Percentiles rank a stretch among this genome's conserved stretches.
phyloP scores from a whole-genome alignment of 2,888 invertebrate species.

The Bombylius major region DNA sequence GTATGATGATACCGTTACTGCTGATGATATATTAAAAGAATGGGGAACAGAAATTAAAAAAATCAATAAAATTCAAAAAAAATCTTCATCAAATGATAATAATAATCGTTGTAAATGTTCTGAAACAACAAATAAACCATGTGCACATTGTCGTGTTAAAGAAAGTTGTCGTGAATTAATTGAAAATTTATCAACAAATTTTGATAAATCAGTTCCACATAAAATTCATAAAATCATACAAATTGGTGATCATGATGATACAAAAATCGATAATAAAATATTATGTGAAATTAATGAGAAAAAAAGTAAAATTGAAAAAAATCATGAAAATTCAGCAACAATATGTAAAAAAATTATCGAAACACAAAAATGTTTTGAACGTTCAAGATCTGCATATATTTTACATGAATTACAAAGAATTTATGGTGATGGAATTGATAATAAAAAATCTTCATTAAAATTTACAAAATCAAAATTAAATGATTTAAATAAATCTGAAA shows the following conservation, averaged over 20 bases:
- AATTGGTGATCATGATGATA: too few relatives aligned
- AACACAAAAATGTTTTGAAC: background rate
- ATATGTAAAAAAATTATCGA: background rate
- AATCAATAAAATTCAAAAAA: background rate
- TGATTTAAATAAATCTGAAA: too few relatives aligned
- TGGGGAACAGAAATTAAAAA: slow-evolving; percentile 8
- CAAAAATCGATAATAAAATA: too few relatives aligned
- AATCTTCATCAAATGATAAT: background rate
- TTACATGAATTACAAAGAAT: background rate
- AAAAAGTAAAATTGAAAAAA: background rate
- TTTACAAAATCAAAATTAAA: too few relatives aligned
- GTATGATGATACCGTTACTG: slow-evolving; percentile 25
- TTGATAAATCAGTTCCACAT: background rate
- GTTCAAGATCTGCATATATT: background rate
- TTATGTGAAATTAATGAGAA: background rate
- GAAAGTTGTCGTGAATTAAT: background rate
- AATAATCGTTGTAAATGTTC: slow-evolving; percentile 15
- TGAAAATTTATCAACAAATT: background rate
- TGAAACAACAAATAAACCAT: slow-evolving; percentile 14
- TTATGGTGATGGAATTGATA: background rate
- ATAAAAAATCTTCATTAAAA: too few relatives aligned
- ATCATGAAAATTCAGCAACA: background rate
- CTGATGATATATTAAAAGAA: slow-evolving; percentile 24
- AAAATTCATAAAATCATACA: too few relatives aligned
- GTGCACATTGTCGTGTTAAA: slow-evolving; percentile 5